Conservation (phyloP, 2,888 invertebrate species). For the Oligia strigilis region DNA sequence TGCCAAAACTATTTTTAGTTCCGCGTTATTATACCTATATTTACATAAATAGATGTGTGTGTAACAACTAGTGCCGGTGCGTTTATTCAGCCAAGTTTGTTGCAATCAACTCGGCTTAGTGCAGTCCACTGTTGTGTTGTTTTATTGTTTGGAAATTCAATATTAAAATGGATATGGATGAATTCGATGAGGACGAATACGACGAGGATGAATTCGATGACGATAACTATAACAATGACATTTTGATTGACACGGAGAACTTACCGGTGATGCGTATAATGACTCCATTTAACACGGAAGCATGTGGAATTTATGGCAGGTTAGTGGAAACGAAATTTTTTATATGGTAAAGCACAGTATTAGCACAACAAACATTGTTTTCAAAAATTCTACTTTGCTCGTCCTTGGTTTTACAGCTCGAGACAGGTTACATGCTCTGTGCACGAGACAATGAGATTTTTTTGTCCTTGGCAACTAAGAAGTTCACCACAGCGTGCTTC, state of each 20-base stretch:
- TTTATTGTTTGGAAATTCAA: not conserved
- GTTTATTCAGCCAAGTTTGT: not conserved
- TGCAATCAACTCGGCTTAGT: no score
- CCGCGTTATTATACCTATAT: not conserved
- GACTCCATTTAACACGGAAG: slow-evolving; percentile 78
- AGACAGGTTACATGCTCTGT: not conserved
- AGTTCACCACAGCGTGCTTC: not conserved
- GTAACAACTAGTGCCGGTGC: not conserved
- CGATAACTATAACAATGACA: slow-evolving; percentile 70
- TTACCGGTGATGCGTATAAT: slow-evolving; percentile 84
- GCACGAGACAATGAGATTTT: not conserved
- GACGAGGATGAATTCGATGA: slow-evolving; percentile 33
- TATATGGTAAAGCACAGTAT: not conserved
- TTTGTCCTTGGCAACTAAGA: not conserved
- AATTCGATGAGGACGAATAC: not conserved
- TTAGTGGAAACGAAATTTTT: slow-evolving; percentile 69
- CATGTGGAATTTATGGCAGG: slow-evolving; percentile 84
- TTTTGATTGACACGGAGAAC: slow-evolving; percentile 81
- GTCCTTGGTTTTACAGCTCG: not conserved
- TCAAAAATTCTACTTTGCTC: not conserved
- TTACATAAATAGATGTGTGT: not conserved
- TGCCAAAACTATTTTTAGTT: slow-evolving; percentile 43
- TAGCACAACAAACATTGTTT: not conserved
- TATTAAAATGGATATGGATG: not conserved
- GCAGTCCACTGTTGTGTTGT: not conserved